phyloP scores from a whole-genome alignment of 2,113 vertebrate genomes.

The Grammomys dolichurus region DNA sequence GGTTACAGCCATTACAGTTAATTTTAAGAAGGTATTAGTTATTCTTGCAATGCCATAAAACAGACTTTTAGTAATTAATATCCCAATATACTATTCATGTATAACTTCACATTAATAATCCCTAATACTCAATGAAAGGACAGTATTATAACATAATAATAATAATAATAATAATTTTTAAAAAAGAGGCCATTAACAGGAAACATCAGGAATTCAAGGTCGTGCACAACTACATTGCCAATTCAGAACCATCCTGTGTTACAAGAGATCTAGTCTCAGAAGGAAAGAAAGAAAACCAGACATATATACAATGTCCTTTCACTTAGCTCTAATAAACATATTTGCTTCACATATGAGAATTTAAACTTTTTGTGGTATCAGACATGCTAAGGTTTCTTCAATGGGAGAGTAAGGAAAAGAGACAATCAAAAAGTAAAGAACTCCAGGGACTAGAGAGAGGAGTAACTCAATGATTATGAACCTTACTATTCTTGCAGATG shows the following conservation, averaged over 20 bases:
- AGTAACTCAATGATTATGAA: background rate
- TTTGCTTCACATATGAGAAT: background rate
- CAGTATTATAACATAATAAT: constrained; percentile 23
- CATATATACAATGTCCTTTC: background rate
- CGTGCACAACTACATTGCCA: background rate
- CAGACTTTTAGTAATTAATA: constrained; percentile 33
- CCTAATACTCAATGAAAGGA: constrained; percentile 23
- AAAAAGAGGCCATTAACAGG: background rate
- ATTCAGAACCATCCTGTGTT: background rate
- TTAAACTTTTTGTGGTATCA: background rate
- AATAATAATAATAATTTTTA: constrained; percentile 7
- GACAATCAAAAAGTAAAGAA: constrained; percentile 30
- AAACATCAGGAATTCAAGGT: background rate
- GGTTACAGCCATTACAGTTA: background rate
- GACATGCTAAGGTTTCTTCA: background rate
- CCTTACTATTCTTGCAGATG: background rate
- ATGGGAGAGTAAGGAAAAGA: background rate
- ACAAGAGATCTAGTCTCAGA: background rate
- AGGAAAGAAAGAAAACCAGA: background rate
- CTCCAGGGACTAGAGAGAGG: background rate
- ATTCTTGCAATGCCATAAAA: constrained; percentile 37
- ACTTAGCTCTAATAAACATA: constrained; percentile 25
- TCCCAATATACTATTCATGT: background rate
- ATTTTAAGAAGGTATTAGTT: constrained; percentile 37
- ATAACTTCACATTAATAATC: background rate